Evolutionary conservation across 1,140 invertebrate species (phyloP).

Genomic region (Drosophila setifemur): DNA sequence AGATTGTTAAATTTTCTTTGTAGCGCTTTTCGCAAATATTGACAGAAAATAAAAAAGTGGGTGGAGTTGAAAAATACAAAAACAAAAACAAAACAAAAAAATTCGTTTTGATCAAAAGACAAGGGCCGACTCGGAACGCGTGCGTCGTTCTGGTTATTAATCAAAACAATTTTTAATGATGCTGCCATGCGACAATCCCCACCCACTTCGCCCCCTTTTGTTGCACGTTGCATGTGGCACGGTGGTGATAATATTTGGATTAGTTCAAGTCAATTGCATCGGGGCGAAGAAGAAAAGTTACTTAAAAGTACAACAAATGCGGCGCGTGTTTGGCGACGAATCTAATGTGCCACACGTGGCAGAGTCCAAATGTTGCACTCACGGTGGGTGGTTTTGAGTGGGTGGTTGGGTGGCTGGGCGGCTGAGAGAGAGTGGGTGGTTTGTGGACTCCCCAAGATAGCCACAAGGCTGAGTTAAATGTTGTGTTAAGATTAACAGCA

Average conservation of each 20-base stretch:
- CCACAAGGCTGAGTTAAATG: constrained; percentile 67
- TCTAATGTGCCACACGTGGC: constrained; percentile 79
- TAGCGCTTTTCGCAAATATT: constrained; percentile 68
- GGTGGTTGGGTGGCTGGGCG: constrained; percentile 17
- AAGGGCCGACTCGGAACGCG: constrained; percentile 40
- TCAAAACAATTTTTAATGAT: constrained; percentile 78
- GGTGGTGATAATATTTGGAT: constrained; percentile 78
- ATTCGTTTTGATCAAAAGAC: constrained; percentile 57
- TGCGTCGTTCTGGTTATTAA: constrained; percentile 69
- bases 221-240: constrained; percentile 59
- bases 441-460: constrained; percentile 40
- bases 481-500: constrained; percentile 78
- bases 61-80: no score
- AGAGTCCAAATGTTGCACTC: constrained; percentile 42
- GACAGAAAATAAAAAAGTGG: constrained; percentile 32
- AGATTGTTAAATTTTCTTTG: constrained; percentile 51
- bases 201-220: constrained; percentile 2
- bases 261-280: constrained; percentile 81
- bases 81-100: constrained; percentile 7
- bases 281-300: constrained; percentile 23
- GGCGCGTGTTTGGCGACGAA: constrained; percentile 69
- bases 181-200: constrained; percentile 57
- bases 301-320: constrained; percentile 34
- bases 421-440: constrained; percentile 7
- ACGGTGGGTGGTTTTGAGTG: constrained; percentile 42